phyloP scores from a whole-genome alignment of 2,888 invertebrate species.

The Apodemia hepburni region DNA sequence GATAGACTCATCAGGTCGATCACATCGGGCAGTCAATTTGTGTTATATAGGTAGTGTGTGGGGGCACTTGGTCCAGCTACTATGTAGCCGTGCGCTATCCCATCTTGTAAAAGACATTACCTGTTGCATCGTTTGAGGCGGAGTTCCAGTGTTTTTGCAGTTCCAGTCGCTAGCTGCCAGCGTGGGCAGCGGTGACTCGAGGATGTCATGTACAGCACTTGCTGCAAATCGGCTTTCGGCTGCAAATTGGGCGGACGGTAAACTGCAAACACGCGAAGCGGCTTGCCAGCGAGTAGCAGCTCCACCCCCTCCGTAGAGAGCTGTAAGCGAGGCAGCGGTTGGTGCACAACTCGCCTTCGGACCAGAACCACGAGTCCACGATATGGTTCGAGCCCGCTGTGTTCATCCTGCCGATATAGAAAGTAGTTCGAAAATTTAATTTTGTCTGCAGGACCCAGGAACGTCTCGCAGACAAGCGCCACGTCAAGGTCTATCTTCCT shows the following conservation, averaged over 20 bases:
- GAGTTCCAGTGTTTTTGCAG: background rate
- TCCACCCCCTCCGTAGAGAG: background rate
- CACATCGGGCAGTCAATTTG: background rate
- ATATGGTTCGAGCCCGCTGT: background rate
- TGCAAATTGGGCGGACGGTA: background rate
- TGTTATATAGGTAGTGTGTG: too few relatives aligned
- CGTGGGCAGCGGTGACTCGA: background rate
- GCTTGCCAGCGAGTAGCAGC: background rate
- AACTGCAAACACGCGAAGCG: background rate
- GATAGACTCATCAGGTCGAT: background rate
- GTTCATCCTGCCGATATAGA: background rate
- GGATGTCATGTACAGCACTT: background rate
- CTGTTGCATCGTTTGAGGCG: too few relatives aligned
- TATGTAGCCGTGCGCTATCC: background rate
- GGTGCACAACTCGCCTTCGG: background rate
- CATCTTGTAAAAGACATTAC: background rate
- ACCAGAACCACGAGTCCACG: background rate
- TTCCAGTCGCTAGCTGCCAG: constrained; percentile 7
- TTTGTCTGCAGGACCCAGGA: background rate
- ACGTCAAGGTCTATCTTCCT: background rate
- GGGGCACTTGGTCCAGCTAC: background rate
- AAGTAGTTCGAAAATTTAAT: background rate
- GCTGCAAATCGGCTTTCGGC: too few relatives aligned
- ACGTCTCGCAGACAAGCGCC: background rate
- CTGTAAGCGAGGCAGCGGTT: background rate